These are phyloP conservation scores for Griposia aprilina DNA, from an alignment of 2,888 invertebrate species.

Conservation along the genomic window DNA sequence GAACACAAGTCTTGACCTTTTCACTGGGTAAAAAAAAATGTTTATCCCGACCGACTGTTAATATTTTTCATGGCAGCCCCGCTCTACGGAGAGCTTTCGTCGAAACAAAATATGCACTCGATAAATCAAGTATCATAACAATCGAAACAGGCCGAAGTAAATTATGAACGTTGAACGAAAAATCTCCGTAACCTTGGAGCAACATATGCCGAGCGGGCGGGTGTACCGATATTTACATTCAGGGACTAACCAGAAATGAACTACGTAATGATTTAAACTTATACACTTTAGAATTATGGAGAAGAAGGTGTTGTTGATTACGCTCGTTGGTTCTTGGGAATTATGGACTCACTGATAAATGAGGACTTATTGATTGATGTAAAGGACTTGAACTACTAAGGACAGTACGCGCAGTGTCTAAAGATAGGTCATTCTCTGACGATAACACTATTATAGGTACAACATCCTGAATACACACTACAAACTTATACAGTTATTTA, in stretches of 20 bases:
- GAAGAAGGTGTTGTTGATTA: slow-evolving; percentile 35
- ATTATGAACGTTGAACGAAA: slow-evolving; percentile 72
- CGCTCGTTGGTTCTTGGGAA: slow-evolving; percentile 2
- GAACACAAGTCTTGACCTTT: slow-evolving; percentile 73
- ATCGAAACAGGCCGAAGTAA: slow-evolving; percentile 75
- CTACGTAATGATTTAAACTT: slow-evolving; percentile 66
- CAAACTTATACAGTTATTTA: no score
- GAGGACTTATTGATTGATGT: background rate
- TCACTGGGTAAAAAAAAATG: slow-evolving; percentile 69
- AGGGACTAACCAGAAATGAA: slow-evolving; percentile 68
- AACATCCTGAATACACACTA: background rate
- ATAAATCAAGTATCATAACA: slow-evolving; percentile 87
- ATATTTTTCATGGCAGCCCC: slow-evolving; percentile 81
- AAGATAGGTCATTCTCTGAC: background rate
- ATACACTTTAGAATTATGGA: slow-evolving; percentile 56
- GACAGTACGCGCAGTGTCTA: background rate
- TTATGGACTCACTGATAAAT: background rate
- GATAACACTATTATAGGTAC: background rate
- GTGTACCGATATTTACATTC: slow-evolving; percentile 64
- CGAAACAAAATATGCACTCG: slow-evolving; percentile 80
- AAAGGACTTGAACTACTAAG: background rate
- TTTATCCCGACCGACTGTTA: slow-evolving; percentile 76
- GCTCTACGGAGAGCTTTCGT: slow-evolving; percentile 74
- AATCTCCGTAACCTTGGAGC: slow-evolving; percentile 72
- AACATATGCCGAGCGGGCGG: slow-evolving; percentile 64